Percentiles rank a stretch among this genome's conserved stretches.
Conservation (phyloP, 1,140 invertebrate species). For the Brachionus rotundiformis region DNA sequence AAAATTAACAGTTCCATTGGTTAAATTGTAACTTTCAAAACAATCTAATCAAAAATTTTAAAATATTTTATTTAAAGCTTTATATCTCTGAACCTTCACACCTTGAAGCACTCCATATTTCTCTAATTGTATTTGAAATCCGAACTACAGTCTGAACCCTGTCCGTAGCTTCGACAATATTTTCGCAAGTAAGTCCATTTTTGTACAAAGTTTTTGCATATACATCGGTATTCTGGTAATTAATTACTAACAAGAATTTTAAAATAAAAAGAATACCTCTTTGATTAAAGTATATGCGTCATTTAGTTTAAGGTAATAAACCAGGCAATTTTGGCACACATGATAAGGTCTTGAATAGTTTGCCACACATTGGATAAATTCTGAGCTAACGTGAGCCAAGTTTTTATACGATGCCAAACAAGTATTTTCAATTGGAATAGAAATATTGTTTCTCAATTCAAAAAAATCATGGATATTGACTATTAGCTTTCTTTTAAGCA, state of each 20-base stretch:
- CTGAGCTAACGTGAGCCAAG: conserved; percentile 25
- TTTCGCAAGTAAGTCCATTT: conserved; percentile 27
- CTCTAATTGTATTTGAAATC: conserved; percentile 41
- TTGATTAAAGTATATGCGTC: conserved; percentile 34
- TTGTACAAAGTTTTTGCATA: conserved; percentile 40
- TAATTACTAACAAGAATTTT: not conserved
- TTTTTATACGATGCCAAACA: conserved; percentile 32
- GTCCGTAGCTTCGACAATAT: conserved; percentile 42
- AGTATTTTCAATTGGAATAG: conserved; percentile 40
- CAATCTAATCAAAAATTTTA: conserved; percentile 6
- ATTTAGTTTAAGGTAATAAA: conserved; percentile 24
- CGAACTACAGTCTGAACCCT: conserved; percentile 40
- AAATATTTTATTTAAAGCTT: not conserved
- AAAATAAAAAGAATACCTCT: not conserved
- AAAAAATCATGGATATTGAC: not conserved
- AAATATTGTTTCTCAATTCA: conserved; percentile 33
- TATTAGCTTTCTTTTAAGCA: not conserved
- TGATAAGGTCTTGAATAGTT: conserved; percentile 46
- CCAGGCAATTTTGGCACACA: conserved; percentile 39
- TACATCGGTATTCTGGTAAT: conserved; percentile 6
- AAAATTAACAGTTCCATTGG: conserved; percentile 43
- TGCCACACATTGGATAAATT: conserved; percentile 43
- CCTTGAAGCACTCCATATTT: conserved; percentile 27
- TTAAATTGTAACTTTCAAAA: conserved; percentile 24
- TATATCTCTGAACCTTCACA: conserved; percentile 46